Conservation (phyloP, 2,797 vertebrate species). For the Coranthus polyacanthus region DNA sequence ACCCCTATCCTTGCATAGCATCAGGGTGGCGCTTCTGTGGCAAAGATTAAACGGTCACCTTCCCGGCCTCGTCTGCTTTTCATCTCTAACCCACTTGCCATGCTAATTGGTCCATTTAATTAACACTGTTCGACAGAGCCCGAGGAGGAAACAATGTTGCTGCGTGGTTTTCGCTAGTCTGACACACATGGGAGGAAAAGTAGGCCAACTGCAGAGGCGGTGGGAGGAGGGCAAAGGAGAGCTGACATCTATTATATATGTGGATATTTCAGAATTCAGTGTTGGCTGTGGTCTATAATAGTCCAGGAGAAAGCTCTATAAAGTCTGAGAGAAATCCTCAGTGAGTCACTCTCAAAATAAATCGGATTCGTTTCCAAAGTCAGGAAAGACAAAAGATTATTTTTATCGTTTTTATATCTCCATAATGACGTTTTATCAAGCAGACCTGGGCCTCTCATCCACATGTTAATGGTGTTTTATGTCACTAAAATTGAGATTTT, state of each 20-base stretch:
- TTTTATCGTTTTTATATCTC: too few species aligned
- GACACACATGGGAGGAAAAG: conserved; percentile 50
- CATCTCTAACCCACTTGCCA: conserved; percentile 30
- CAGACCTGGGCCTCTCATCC: too few species aligned
- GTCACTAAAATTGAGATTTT: too few species aligned
- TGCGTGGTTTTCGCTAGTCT: conserved; percentile 9
- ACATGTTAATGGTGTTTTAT: too few species aligned
- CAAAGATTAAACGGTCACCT: conserved; percentile 6
- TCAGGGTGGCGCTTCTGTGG: not conserved
- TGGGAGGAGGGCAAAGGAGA: too few species aligned
- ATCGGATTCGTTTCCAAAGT: too few species aligned
- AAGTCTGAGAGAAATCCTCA: conserved; percentile 8
- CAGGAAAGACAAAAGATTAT: too few species aligned
- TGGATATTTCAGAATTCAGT: conserved; percentile 20
- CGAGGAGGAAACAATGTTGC: conserved; percentile 33
- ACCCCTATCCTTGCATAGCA: too few species aligned
- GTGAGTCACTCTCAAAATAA: conserved; percentile 25
- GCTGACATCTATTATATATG: conserved; percentile 47
- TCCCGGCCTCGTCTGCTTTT: not conserved
- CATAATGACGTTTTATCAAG: too few species aligned
- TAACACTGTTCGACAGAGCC: conserved; percentile 27
- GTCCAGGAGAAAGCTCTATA: conserved; percentile 4
- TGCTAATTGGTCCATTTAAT: conserved; percentile 66
- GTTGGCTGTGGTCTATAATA: too few species aligned
- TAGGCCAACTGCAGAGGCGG: conserved; percentile 50